These are phyloP conservation scores for Oxycera nigricornis DNA, from an alignment of 2,888 invertebrate genomes.

Conservation along the genomic window DNA sequence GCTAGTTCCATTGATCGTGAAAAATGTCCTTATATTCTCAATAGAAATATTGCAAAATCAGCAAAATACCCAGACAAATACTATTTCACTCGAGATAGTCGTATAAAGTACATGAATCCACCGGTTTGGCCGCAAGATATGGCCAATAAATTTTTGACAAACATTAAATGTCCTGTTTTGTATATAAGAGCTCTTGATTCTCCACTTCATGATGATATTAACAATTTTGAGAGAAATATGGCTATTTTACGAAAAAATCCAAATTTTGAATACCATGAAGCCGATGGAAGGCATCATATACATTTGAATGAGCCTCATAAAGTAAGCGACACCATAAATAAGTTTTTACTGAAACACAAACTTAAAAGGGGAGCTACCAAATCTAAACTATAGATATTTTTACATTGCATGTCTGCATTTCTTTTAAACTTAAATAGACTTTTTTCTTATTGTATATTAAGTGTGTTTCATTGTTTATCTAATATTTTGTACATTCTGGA, in stretches of 20 bases:
- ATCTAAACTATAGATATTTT: too few species aligned
- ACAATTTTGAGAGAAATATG: constrained; percentile 66
- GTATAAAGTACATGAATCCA: constrained; percentile 63
- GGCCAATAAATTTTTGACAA: constrained; percentile 65
- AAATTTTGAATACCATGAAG: constrained; percentile 70
- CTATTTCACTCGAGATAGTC: constrained; percentile 71
- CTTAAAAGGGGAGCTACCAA: too few species aligned
- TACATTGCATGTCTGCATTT: too few species aligned
- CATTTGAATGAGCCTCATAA: constrained; percentile 78
- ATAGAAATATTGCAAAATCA: constrained; percentile 68
- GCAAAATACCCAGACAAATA: constrained; percentile 67
- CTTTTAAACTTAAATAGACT: too few species aligned
- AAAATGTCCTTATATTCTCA: constrained; percentile 65
- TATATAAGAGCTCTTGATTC: constrained; percentile 69
- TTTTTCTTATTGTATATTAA: too few species aligned
- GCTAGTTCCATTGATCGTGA: constrained; percentile 67
- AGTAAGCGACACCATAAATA: constrained; percentile 65
- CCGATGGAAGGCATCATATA: constrained; percentile 83
- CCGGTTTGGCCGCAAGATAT: constrained; percentile 60
- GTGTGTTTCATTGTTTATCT: too few species aligned
- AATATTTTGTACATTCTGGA: too few species aligned
- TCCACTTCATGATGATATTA: constrained; percentile 65
- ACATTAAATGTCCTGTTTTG: constrained; percentile 70
- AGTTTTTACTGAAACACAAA: constrained; percentile 50
- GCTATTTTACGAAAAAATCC: constrained; percentile 65